Conservation (phyloP, 2,888 invertebrate species). For the Belgica antarctica region DNA sequence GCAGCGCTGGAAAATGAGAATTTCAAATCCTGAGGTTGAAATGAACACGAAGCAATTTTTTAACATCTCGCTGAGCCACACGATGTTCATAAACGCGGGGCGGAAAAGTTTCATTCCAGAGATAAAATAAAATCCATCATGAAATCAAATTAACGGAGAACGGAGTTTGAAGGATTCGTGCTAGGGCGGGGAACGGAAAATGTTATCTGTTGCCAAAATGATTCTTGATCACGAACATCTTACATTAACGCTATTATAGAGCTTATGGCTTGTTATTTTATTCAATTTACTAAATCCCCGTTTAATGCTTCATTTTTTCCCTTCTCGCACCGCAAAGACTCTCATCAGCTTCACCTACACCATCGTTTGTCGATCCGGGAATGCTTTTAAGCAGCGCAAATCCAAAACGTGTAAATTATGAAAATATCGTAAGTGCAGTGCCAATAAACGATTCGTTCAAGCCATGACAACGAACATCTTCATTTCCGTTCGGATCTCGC, state of each 20-base stretch:
- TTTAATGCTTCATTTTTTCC: slow-evolving; percentile 29
- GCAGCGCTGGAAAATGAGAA: background rate
- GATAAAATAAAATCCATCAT: slow-evolving; percentile 22
- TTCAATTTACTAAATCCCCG: slow-evolving; percentile 35
- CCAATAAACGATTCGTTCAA: background rate
- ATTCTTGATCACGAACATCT: slow-evolving; percentile 44
- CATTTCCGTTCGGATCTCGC: background rate
- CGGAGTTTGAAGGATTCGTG: background rate
- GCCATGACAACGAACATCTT: background rate
- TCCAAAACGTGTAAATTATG: no score
- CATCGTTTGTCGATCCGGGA: background rate
- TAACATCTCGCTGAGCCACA: background rate
- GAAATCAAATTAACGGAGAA: slow-evolving; percentile 36
- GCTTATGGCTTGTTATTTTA: slow-evolving; percentile 42
- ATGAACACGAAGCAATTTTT: background rate
- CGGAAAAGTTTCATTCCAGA: background rate
- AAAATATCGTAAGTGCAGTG: background rate
- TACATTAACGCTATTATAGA: slow-evolving; percentile 41
- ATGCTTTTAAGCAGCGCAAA: slow-evolving; percentile 2
- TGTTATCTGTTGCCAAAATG: slow-evolving; percentile 25
- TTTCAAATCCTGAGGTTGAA: background rate
- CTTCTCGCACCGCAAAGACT: background rate
- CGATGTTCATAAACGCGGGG: background rate
- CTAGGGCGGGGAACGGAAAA: background rate
- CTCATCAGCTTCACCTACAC: background rate